A percentile compares a stretch with the other conserved stretches of the same genome.
These are phyloP conservation scores for Okapia johnstoni DNA, from an alignment of 2,113 vertebrate species.

Conservation along the genomic window DNA sequence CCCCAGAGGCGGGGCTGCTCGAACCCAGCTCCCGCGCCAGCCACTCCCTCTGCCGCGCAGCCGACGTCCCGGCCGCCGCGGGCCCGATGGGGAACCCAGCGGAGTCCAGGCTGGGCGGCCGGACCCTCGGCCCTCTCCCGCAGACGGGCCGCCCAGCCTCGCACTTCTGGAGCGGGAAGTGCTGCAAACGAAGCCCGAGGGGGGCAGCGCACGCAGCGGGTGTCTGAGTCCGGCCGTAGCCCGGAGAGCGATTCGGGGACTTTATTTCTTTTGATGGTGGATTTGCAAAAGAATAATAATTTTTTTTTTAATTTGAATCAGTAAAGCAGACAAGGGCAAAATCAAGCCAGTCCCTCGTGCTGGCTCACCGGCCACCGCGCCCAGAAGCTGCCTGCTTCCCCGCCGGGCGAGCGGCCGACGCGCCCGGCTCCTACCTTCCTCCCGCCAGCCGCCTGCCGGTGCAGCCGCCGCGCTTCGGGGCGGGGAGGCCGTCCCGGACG, in stretches of 20 bases:
- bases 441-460: conserved; percentile 31
- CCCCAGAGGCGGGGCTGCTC: conserved; percentile 48
- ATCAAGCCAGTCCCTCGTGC: conserved; percentile 1
- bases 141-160: neutral
- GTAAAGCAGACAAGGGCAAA: conserved; percentile 20
- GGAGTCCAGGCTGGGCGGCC: neutral
- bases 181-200: neutral
- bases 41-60: conserved; percentile 55
- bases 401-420: neutral
- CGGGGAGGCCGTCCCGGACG: neutral
- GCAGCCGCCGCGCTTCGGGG: conserved; percentile 25
- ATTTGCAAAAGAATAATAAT: neutral
- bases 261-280: conserved; percentile 49
- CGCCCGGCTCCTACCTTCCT: conserved; percentile 45
- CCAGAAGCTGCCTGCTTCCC: neutral
- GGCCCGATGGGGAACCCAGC: neutral
- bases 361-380: conserved; percentile 27
- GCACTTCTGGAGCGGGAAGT: conserved; percentile 31
- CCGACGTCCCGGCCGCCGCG: neutral
- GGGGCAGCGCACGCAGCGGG: neutral
- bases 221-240: neutral
- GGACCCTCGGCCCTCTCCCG: neutral
- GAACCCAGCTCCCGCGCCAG: neutral
- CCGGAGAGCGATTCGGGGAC: neutral
- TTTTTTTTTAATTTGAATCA: neutral